Percentiles rank a stretch among this genome's conserved stretches.
Conservation (phyloP, 2,888 invertebrate species). For the Calliopum simillimum region DNA sequence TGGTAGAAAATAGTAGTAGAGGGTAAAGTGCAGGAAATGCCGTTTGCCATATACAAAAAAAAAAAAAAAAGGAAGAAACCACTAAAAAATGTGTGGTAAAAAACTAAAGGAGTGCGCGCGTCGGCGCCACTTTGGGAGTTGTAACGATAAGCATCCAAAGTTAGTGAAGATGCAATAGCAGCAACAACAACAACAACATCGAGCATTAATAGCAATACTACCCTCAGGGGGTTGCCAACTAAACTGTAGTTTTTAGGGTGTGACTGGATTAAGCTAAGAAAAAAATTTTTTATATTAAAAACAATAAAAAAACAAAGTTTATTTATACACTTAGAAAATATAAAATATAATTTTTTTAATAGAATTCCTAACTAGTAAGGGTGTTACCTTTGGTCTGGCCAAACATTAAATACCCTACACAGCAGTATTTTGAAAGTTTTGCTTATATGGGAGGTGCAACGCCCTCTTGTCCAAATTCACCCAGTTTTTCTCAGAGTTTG, state of each 20-base stretch:
- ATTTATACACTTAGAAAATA: too few relatives aligned
- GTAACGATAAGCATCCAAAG: slow-evolving; percentile 8
- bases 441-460: too few relatives aligned
- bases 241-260: slow-evolving; percentile 16
- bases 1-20: not conserved
- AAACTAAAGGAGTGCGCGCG: not conserved
- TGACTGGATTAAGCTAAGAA: not conserved
- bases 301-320: too few relatives aligned
- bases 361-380: too few relatives aligned
- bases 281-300: not conserved
- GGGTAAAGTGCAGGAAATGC: not conserved
- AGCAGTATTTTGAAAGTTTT: too few relatives aligned
- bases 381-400: too few relatives aligned
- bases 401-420: too few relatives aligned
- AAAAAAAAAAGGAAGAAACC: too few relatives aligned
- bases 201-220: not conserved
- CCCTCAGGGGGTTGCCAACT: slow-evolving; percentile 10
- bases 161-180: not conserved
- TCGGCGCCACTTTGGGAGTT: not conserved
- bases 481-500: too few relatives aligned
- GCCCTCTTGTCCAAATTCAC: too few relatives aligned
- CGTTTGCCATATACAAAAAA: not conserved
- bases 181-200: not conserved
- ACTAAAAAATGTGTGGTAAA: not conserved
- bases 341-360: too few relatives aligned